Evolutionary conservation across 2,888 invertebrate genomes (phyloP), one percentile per base, ranked within the genome.

Genomic region (Salpingus planirostris): DNA sequence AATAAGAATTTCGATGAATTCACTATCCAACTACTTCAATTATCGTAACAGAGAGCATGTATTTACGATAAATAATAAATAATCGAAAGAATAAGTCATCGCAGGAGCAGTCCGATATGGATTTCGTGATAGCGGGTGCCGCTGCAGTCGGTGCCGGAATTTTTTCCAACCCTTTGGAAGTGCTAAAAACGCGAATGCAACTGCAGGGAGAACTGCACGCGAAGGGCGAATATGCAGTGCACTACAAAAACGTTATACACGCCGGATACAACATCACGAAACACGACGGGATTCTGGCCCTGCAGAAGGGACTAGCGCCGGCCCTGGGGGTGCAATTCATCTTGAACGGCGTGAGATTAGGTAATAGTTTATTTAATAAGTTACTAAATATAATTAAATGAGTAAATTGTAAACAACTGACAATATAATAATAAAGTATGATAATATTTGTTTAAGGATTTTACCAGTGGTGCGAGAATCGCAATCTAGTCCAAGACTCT

Each of bases 181-280:
- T 92, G 3, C 64, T 90, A 22, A 92, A 92, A 69, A 90, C 84
- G n/a, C 74, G 91, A 0, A 79, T 91, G 70, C 91, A 92, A 59
- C 68, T 92, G 11, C 91, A 92, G 66, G 55, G 55, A 7, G 55
- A 55, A 38, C 40, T 64, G 23, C 44, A 50, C 43, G 77, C 80
- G 0, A 73, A 71, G 39, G 86, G 87, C 0, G 66, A 72, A 33
- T 73, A 73, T 47, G 68, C 66, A 0, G 65, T 74, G 4, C 63
- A 74, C 34, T 86, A 85, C 54, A 78, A 69, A 49, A 87, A 88
- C 55, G 79, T 88, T 27, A 71, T 87, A 13, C 89, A 90, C 57
- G 88, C 89, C 2, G 58, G 53, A 12, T 60, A 61, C 35, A 54
- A 55, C 7, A 59, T 65, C 13, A 55, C 52, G 2, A 60, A 55